A percentile compares a stretch with the other conserved stretches of the same genome.
phyloP scores from a whole-genome alignment of 2,888 invertebrate genomes.

The Saturnia japonica region DNA sequence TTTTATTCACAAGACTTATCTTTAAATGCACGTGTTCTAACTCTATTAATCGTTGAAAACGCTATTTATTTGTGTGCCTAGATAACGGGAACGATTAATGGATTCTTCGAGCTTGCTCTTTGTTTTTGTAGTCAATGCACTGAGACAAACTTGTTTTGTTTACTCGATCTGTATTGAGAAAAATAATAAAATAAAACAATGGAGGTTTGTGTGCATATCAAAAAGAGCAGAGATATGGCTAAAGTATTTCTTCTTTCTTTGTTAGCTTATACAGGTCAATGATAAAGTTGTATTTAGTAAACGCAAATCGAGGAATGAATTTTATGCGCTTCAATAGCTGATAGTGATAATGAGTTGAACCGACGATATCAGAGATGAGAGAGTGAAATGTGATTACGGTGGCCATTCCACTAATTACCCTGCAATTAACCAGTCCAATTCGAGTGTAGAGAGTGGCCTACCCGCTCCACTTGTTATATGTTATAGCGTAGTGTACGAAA shows the following conservation, averaged over 20 bases:
- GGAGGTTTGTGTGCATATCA: neutral
- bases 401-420: slow-evolving; percentile 66
- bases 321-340: neutral
- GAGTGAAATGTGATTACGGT: slow-evolving; percentile 64
- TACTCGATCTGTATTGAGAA: slow-evolving; percentile 7
- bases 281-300: neutral
- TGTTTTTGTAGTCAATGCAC: slow-evolving; percentile 28
- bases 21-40: slow-evolving; percentile 21
- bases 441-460: slow-evolving; percentile 75
- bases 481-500: slow-evolving; percentile 74
- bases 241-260: neutral
- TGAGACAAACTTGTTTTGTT: slow-evolving; percentile 25
- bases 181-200: neutral
- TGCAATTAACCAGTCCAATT: slow-evolving; percentile 74
- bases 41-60: slow-evolving; percentile 26
- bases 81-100: slow-evolving; percentile 26
- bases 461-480: slow-evolving; percentile 79
- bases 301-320: neutral
- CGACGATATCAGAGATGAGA: slow-evolving; percentile 42
- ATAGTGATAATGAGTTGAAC: slow-evolving; percentile 24
- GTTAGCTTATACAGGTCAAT: neutral
- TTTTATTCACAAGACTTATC: slow-evolving; percentile 4
- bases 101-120: slow-evolving; percentile 21
- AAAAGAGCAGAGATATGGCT: neutral
- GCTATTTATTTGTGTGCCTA: slow-evolving; percentile 7